phyloP scores from a whole-genome alignment of 2,888 invertebrate species.

The Rhagonycha lutea region DNA sequence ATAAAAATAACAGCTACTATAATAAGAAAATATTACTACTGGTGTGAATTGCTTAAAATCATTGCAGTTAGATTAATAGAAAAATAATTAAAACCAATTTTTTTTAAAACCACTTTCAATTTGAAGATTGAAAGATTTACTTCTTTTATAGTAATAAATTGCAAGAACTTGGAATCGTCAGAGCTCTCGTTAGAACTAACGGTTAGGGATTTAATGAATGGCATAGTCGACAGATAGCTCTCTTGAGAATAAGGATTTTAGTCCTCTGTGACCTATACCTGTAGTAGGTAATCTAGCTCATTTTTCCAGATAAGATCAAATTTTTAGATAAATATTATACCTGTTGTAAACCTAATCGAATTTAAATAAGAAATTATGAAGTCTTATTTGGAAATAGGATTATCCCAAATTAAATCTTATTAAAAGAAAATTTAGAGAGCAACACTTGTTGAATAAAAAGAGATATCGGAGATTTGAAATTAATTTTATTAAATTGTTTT shows the following conservation, averaged over 20 bases:
- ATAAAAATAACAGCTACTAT: background rate
- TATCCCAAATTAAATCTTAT: background rate
- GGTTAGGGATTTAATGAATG: slow-evolving; percentile 46
- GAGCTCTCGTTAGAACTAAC: slow-evolving; percentile 44
- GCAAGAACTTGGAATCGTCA: slow-evolving; percentile 37
- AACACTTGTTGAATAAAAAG: background rate
- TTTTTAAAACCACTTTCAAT: slow-evolving; percentile 14
- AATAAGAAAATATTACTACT: background rate
- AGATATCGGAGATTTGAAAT: background rate
- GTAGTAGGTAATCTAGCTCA: slow-evolving; percentile 26
- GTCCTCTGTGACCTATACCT: slow-evolving; percentile 34
- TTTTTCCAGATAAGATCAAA: slow-evolving; percentile 18
- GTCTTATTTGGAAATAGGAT: background rate
- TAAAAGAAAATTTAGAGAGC: background rate
- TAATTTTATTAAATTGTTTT: background rate
- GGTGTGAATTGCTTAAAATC: background rate
- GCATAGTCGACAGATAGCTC: slow-evolving; percentile 44
- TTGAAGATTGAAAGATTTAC: slow-evolving; percentile 26
- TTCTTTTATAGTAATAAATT: slow-evolving; percentile 42
- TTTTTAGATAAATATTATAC: slow-evolving; percentile 12
- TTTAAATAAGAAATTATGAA: background rate
- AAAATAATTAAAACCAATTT: background rate
- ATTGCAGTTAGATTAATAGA: background rate
- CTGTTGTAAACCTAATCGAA: background rate
- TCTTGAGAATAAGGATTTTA: slow-evolving; percentile 39